A percentile compares a stretch with the other conserved stretches of the same genome.
These are phyloP conservation scores for Habroteleia sp. DNA, from an alignment of 2,888 invertebrate genomes.

Conservation along the genomic window DNA sequence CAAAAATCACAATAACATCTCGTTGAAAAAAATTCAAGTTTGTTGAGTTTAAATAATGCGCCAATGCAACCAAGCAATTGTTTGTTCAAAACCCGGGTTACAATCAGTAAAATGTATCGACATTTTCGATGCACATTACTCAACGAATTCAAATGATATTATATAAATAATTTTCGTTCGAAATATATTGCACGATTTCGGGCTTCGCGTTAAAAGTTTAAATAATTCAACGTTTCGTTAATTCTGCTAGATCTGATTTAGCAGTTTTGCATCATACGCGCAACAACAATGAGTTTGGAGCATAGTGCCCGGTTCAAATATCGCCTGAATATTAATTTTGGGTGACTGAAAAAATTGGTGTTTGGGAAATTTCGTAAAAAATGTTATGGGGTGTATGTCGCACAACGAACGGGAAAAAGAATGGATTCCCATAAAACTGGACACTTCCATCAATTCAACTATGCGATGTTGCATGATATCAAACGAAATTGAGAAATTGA, in stretches of 20 bases:
- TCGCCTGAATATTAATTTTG: conserved; percentile 34
- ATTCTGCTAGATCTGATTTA: conserved; percentile 49
- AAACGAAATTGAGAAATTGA: conserved; percentile 50
- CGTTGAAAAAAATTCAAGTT: neutral
- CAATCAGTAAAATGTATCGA: conserved; percentile 37
- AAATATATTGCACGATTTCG: conserved; percentile 34
- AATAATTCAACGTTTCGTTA: conserved; percentile 32
- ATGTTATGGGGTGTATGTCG: neutral
- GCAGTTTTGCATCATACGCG: conserved; percentile 21
- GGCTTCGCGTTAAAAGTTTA: conserved; percentile 35
- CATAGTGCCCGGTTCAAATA: conserved; percentile 31
- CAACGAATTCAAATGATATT: conserved; percentile 9
- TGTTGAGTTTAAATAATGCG: conserved; percentile 10
- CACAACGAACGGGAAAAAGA: neutral
- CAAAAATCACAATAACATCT: conserved; percentile 1
- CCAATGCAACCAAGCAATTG: conserved; percentile 7
- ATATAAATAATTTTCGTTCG: conserved; percentile 27
- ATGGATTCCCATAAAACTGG: conserved; percentile 2
- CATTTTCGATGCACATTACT: conserved; percentile 21
- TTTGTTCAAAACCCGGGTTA: conserved; percentile 14
- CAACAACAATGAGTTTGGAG: conserved; percentile 25
- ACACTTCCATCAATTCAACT: conserved; percentile 32
- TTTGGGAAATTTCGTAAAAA: too few species aligned
- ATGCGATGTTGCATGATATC: conserved; percentile 32
- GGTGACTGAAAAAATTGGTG: too few species aligned